phyloP scores from a whole-genome alignment of 2,888 invertebrate species.

The Plagiodera versicolora region DNA sequence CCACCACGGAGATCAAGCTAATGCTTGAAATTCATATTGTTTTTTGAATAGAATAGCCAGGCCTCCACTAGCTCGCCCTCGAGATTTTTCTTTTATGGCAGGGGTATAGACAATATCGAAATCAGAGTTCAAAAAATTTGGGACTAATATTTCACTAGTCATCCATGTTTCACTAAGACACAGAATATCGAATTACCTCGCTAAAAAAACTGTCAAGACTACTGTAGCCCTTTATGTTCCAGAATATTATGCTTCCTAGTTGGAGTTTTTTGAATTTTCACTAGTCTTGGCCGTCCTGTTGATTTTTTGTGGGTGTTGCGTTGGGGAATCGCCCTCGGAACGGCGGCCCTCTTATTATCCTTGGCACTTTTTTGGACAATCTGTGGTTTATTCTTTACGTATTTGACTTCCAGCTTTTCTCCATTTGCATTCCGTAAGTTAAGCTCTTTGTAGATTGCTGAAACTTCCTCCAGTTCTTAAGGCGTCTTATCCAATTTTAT shows the following conservation, averaged over 20 bases:
- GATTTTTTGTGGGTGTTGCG: background rate
- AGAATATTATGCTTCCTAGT: background rate
- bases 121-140: conserved; percentile 1
- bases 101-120: background rate
- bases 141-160: background rate
- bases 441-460: no score
- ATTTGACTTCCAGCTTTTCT: background rate
- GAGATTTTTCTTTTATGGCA: background rate
- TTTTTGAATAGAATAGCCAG: conserved; percentile 2
- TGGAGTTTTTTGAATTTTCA: background rate
- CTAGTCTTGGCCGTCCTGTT: background rate
- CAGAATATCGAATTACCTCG: background rate
- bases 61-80: background rate
- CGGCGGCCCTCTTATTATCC: conserved; percentile 3
- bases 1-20: background rate
- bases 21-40: background rate
- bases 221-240: background rate
- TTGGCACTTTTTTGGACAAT: background rate
- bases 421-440: no score
- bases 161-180: background rate
- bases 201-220: background rate
- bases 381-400: no score
- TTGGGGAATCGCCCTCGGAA: background rate
- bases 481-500: background rate
- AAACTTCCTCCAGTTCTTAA: no score